Conservation (phyloP, 2,113 vertebrate genomes). For the Trachemys scripta region DNA sequence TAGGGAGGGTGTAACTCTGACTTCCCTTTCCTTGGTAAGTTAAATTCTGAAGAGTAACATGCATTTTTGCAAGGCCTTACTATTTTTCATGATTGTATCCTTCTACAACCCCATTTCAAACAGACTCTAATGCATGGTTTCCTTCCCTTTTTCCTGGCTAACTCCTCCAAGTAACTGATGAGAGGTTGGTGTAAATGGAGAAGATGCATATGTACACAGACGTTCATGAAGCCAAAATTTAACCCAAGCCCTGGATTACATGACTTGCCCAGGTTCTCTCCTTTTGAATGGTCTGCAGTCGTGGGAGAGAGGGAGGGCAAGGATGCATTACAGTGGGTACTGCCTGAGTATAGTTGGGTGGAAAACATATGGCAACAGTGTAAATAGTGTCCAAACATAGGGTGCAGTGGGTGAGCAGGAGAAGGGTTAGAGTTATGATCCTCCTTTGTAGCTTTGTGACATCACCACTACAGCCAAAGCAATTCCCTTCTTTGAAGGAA, state of each 20-base stretch:
- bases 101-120: background rate
- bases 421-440: background rate
- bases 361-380: background rate
- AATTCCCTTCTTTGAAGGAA: background rate
- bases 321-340: background rate
- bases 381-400: background rate
- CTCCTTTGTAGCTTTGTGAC: background rate
- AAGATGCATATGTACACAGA: rapidly evolving
- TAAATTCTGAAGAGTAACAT: background rate
- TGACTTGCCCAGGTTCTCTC: background rate
- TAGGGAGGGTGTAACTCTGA: background rate
- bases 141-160: background rate
- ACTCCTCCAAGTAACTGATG: conserved; percentile 1
- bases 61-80: background rate
- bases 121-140: background rate
- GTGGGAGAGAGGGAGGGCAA: background rate
- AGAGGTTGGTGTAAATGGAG: background rate
- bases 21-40: background rate
- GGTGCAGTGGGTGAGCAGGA: background rate
- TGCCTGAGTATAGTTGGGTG: rapidly evolving
- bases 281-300: background rate
- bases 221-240: background rate
- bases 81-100: background rate
- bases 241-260: background rate
- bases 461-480: background rate